Evolutionary conservation across 2,797 vertebrate genomes (phyloP).

Genomic region (Cyprinodon diabolis): DNA sequence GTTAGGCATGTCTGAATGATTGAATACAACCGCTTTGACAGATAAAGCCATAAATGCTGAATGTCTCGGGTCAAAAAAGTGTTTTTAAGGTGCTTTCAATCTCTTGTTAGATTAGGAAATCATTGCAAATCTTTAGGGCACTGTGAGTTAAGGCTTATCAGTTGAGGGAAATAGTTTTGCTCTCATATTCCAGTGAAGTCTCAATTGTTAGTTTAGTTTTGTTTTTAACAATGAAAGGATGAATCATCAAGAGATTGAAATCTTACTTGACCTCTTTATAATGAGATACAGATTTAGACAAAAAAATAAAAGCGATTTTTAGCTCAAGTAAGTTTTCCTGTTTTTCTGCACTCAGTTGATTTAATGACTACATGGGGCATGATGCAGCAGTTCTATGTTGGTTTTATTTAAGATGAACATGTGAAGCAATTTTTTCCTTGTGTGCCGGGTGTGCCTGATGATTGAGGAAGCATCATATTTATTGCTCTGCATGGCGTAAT

Average conservation of each 20-base stretch:
- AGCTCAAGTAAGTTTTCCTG: neutral
- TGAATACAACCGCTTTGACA: neutral
- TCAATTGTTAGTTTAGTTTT: slow-evolving; percentile 12
- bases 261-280: neutral
- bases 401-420: no score
- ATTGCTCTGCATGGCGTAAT: no score
- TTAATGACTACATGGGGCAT: neutral
- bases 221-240: slow-evolving; percentile 26
- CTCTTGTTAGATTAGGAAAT: slow-evolving; percentile 21
- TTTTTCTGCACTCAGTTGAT: slow-evolving; percentile 7
- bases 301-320: neutral
- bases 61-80: neutral
- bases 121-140: slow-evolving; percentile 16
- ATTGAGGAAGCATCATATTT: neutral
- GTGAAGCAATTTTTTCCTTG: neutral
- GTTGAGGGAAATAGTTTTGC: slow-evolving; percentile 32
- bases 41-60: neutral
- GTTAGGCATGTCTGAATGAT: neutral
- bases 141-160: neutral
- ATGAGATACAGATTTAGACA: slow-evolving; percentile 2
- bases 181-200: slow-evolving; percentile 8
- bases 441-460: neutral
- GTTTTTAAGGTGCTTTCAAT: slow-evolving; percentile 13
- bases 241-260: neutral
- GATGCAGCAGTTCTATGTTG: neutral